Evolutionary conservation across 2,888 invertebrate genomes (phyloP), one percentile per base, ranked within the genome.

Genomic region (Sesia bembeciformis): DNA sequence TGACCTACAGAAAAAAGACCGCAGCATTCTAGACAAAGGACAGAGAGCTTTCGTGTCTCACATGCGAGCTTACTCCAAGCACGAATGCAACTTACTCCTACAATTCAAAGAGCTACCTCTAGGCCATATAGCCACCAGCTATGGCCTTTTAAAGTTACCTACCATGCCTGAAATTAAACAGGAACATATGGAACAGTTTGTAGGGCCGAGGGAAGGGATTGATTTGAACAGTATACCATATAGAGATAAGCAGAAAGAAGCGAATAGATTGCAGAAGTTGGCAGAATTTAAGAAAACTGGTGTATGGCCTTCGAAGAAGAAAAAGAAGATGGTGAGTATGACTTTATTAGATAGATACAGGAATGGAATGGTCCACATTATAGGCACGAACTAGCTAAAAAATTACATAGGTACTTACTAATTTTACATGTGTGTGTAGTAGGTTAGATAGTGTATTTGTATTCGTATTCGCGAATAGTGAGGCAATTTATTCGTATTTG

Each of bases 11-110:
- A 77, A 88, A 51, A 84, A 90, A 49, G 97, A 98, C 78, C 91
- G 97, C 62, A 91, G 92, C 0, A 74, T 96, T 5, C 93, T 96
- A 71, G 98, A 99, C 74, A 96, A 96, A 74, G 97, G 95, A 0
- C 94, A 95, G 62, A 90, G 94, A 54, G 99, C 99, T 0, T 99
- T 97, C 82, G 99, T 99, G 0, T 98, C 99, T 0, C 98, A 97
- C 76, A 91, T 99, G 58, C 93, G 96, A 63, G 95, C 97, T 0
- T 99, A 99, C 80, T 93, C 93, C 6, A 99, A 98, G 78, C 98
- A 99, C 81, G 98, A 99, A 75, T 98, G 98, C 72, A 95, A 93
- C 68, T 91, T 98, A 49, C 93, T 99, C 53, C 91, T 99, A 59
- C 91, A 94, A 65, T 83, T 97, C 8, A 97, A 97, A 82, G 97